These are phyloP conservation scores for Gandaritis pyraliata DNA, from an alignment of 2,888 invertebrate species.

Conservation along the genomic window DNA sequence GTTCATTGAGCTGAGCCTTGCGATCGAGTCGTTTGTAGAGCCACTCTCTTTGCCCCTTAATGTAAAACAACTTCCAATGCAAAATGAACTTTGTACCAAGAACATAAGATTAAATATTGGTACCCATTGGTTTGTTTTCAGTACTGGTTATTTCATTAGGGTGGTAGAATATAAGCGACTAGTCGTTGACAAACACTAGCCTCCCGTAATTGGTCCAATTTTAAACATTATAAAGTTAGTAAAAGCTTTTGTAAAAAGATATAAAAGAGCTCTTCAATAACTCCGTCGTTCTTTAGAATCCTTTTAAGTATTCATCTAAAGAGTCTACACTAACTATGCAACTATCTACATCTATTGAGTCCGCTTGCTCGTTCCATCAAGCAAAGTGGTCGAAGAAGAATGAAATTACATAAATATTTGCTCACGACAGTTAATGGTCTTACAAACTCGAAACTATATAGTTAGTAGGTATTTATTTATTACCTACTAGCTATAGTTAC, in stretches of 20 bases:
- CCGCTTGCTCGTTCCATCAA: conserved; percentile 12
- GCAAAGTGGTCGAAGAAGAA: conserved; percentile 7
- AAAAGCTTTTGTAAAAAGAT: conserved; percentile 17
- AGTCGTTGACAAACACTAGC: neutral
- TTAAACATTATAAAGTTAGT: neutral
- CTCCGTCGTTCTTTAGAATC: conserved; percentile 21
- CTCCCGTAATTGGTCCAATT: conserved; percentile 1
- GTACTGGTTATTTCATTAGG: too few species aligned
- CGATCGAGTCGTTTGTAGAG: conserved; percentile 34
- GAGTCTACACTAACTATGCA: neutral
- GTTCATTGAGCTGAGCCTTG: conserved; percentile 35
- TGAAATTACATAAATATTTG: too few species aligned
- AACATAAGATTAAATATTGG: conserved; percentile 2
- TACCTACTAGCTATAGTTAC: too few species aligned
- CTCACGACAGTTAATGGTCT: too few species aligned
- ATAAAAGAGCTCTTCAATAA: conserved; percentile 19
- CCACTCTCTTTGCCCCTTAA: conserved; percentile 15
- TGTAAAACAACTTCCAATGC: neutral
- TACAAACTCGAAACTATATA: too few species aligned
- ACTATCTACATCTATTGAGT: conserved; percentile 10
- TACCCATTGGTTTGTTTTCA: too few species aligned
- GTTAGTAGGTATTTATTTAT: too few species aligned
- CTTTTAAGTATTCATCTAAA: conserved; percentile 14
- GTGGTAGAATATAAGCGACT: neutral
- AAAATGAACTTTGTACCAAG: conserved; percentile 9